Evolutionary conservation across 2,113 vertebrate genomes (phyloP).

Genomic region (Camelus dromedarius): DNA sequence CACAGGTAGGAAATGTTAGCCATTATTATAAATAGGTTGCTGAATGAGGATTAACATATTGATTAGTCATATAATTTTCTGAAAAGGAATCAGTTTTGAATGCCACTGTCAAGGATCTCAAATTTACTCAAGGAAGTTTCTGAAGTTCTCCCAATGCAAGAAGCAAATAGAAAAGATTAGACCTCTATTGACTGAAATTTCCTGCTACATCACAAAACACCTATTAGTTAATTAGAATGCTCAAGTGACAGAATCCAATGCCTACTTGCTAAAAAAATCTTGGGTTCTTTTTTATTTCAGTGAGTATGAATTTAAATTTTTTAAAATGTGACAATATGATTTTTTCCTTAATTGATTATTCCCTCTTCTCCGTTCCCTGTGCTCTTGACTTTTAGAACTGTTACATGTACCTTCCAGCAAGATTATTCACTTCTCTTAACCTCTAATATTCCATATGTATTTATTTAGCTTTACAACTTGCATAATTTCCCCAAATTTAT

Average conservation of each 20-base stretch:
- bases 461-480: neutral
- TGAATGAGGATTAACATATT: neutral
- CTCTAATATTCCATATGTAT: neutral
- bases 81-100: neutral
- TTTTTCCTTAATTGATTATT: neutral
- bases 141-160: neutral
- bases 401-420: neutral
- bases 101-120: neutral
- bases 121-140: neutral
- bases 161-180: neutral
- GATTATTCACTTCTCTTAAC: neutral
- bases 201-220: neutral
- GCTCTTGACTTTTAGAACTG: neutral
- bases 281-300: neutral
- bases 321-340: neutral
- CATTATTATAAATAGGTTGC: neutral
- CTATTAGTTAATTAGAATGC: neutral
- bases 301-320: constrained; percentile 21
- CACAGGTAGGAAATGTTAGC: neutral
- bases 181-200: neutral
- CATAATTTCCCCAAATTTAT: neutral
- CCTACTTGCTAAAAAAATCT: neutral
- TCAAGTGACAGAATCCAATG: neutral
- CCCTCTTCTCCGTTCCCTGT: neutral
- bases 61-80: neutral